phyloP scores from a whole-genome alignment of 92 coral and sea anemone genomes.

The Epizoanthus illoricatus region DNA sequence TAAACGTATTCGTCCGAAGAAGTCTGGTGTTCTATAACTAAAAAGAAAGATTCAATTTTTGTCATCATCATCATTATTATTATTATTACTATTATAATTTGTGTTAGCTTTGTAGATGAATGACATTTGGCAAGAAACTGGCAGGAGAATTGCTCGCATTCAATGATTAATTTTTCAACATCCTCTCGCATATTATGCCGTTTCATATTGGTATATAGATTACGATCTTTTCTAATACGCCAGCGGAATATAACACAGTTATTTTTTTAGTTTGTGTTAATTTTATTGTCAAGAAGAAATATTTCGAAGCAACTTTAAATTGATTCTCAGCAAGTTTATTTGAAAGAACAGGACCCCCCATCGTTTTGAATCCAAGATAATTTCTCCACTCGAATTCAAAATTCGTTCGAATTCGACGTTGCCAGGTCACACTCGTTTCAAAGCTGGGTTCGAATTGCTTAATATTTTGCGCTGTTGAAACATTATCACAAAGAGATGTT shows the following conservation, averaged over 20 bases:
- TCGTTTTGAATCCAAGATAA: background rate
- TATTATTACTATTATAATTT: background rate
- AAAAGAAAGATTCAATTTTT: constrained; percentile 12
- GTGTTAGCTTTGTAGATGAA: background rate
- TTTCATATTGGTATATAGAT: constrained; percentile 19
- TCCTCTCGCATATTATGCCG: background rate
- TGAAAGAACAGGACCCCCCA: constrained; percentile 28
- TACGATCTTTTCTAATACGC: constrained; percentile 35
- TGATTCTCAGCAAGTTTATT: constrained; percentile 40
- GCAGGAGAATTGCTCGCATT: background rate
- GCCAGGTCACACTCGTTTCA: background rate
- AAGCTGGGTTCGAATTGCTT: background rate
- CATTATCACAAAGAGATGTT: constrained; percentile 28
- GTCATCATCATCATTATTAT: background rate
- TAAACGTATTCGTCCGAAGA: background rate
- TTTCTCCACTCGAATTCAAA: constrained; percentile 13
- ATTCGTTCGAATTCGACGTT: constrained; percentile 11
- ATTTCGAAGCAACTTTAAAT: constrained; percentile 30
- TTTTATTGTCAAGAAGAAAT: constrained; percentile 16
- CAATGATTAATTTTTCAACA: constrained; percentile 5
- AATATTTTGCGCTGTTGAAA: constrained; percentile 17
- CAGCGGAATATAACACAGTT: constrained; percentile 24
- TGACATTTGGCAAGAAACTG: background rate
- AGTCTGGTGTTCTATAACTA: no score
- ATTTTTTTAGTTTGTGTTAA: constrained; percentile 23